Evolutionary conservation across 1,140 invertebrate genomes (phyloP), one percentile per base, ranked within the genome.

Genomic region (Druon quercuslanigerum): DNA sequence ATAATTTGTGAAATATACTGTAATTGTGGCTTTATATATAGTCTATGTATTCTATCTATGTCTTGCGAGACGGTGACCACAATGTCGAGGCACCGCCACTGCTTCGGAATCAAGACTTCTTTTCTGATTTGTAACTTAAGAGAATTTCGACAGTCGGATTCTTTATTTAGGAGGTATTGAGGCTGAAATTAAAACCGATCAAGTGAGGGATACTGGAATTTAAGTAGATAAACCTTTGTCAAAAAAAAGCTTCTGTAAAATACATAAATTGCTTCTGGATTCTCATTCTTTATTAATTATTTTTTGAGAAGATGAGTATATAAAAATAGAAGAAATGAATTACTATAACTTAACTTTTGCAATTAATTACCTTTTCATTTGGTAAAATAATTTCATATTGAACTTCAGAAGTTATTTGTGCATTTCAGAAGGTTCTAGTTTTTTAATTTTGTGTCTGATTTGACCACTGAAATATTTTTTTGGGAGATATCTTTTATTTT

Each of bases 1-100:
- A 88, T 83, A 84, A 90, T 88, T 88, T 90, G 88, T 89, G 88
- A 90, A 90, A 90, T 88, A 90, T 90, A 90, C 85, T 90, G 86
- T 90, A 90, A 89, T 88, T 90, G 88, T 90, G 89, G 60, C 60
- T 66, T 89, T 90, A 90, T 88, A 90, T 82, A 82, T 86, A 85
- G 87, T 86, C 84, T 87, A 88, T 85, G 78, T 83, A 77, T 89
- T 89, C 84, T 88, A 33, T 66, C 60, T 66, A 5, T 66, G 60
- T 66, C 60, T 66, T 66, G 60, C 60, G 60, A 66, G 60, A 66
- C n/a, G 13, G 20, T 66, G 60, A 66, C 60, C 25, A 66, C 33
- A 66, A 16, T 66, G 33, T 16, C 25, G 60, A 66, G 60, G 60
- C 60, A 14, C 25, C 60, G 60, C 25, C 33, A 66, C 60, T 66